Evolutionary conservation across 2,113 vertebrate species (phyloP).

Genomic region (Capreolus pygargus): DNA sequence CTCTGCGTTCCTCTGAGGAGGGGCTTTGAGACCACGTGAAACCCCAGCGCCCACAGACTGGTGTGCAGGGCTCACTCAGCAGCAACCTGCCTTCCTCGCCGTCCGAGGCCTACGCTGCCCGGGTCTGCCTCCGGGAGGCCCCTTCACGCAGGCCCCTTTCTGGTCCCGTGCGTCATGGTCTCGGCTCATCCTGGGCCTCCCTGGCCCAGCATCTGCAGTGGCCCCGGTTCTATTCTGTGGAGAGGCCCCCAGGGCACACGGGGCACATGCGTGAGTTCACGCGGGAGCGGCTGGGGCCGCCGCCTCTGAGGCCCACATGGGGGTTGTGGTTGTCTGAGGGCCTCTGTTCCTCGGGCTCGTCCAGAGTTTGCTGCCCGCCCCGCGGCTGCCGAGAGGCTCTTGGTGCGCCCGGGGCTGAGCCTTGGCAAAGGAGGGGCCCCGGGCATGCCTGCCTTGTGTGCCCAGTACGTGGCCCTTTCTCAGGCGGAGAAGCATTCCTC

Average conservation of each 20-base stretch:
- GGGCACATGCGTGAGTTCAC: rapidly evolving
- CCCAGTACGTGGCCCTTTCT: background rate
- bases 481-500: background rate
- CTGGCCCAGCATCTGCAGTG: background rate
- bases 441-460: rapidly evolving
- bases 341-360: background rate
- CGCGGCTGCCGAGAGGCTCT: background rate
- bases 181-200: background rate
- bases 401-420: background rate
- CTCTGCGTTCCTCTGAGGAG: background rate
- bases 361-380: background rate
- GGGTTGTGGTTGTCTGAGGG: background rate
- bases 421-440: background rate
- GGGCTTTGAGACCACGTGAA: background rate
- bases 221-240: background rate
- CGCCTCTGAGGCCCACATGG: background rate
- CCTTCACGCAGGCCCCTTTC: background rate
- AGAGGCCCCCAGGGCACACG: rapidly evolving
- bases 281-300: background rate
- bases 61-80: background rate
- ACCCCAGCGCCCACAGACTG: background rate
- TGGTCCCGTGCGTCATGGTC: rapidly evolving
- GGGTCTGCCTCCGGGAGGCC: background rate
- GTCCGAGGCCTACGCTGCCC: background rate
- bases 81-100: background rate